Percentiles rank a stretch among this genome's conserved stretches.
Evolutionary conservation across 2,888 invertebrate species (phyloP).

Genomic region (Drosophila bunnanda): DNA sequence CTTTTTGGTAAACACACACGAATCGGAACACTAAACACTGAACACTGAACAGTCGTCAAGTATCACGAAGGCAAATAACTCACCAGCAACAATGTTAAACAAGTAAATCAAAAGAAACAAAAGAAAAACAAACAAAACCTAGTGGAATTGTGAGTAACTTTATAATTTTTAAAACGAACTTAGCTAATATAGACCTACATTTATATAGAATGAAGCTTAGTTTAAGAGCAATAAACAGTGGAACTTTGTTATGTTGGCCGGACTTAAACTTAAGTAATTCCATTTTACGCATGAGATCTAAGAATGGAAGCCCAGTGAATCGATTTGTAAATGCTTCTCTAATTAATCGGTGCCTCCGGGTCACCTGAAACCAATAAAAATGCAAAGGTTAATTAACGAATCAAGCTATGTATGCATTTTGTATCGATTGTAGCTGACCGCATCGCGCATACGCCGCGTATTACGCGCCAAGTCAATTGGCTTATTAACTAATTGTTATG

Average conservation of each 20-base stretch:
- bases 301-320: conserved; percentile 30
- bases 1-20: conserved; percentile 42
- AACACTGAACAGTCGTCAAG: conserved; percentile 9
- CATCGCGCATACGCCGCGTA: conserved; percentile 49
- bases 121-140: conserved; percentile 44
- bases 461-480: conserved; percentile 58
- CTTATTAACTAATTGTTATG: conserved; percentile 69
- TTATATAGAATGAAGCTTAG: conserved; percentile 46
- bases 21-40: conserved; percentile 31
- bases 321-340: conserved; percentile 73
- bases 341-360: conserved; percentile 20
- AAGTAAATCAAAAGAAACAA: conserved; percentile 44
- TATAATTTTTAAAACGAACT: conserved; percentile 57
- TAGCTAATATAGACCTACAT: conserved; percentile 48
- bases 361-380: conserved; percentile 62
- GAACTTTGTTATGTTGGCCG: conserved; percentile 68
- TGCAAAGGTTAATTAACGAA: conserved; percentile 72
- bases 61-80: conserved; percentile 29
- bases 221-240: conserved; percentile 66
- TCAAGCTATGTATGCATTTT: conserved; percentile 32
- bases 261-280: conserved; percentile 66
- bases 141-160: conserved; percentile 75
- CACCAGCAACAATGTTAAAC: conserved; percentile 38
- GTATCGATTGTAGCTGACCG: conserved; percentile 11
- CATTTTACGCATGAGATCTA: conserved; percentile 53